Percentiles rank a stretch among this genome's conserved stretches.
Conservation (phyloP, 1,140 invertebrate genomes). For the Colletes latitarsis region DNA sequence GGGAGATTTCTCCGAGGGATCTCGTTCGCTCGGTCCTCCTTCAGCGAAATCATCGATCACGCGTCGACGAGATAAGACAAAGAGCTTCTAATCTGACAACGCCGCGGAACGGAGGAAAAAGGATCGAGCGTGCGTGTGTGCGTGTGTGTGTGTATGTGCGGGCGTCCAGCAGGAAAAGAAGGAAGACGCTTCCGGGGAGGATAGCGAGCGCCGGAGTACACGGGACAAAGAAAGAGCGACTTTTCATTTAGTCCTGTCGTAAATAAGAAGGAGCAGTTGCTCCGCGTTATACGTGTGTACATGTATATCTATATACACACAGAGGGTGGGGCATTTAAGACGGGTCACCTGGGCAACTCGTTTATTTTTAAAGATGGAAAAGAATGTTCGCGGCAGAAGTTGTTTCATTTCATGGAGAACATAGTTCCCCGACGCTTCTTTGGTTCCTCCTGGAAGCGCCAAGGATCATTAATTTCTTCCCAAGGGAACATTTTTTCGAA, state of each 20-base stretch:
- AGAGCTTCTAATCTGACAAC: conserved; percentile 60
- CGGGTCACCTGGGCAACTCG: too few species aligned
- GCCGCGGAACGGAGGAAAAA: conserved; percentile 20
- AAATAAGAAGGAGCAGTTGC: conserved; percentile 59
- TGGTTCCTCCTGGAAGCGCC: too few species aligned
- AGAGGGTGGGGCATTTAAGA: too few species aligned
- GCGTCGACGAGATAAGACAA: conserved; percentile 60
- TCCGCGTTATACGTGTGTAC: conserved; percentile 2
- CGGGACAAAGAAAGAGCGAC: background rate
- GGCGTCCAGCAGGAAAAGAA: background rate
- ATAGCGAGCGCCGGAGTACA: background rate
- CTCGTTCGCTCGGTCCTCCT: background rate
- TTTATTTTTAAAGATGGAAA: too few species aligned
- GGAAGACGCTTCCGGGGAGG: background rate
- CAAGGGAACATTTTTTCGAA: too few species aligned
- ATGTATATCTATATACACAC: background rate
- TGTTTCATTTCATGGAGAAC: too few species aligned
- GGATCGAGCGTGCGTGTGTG: background rate
- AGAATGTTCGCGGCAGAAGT: too few species aligned
- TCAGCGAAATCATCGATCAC: conserved; percentile 55
- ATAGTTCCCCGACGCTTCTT: too few species aligned
- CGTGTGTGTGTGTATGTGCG: background rate
- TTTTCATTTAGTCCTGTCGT: conserved; percentile 59
- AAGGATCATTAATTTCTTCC: too few species aligned
- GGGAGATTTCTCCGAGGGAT: conserved; percentile 27